phyloP scores from a whole-genome alignment of 2,888 invertebrate genomes.

The Macaria liturata region DNA sequence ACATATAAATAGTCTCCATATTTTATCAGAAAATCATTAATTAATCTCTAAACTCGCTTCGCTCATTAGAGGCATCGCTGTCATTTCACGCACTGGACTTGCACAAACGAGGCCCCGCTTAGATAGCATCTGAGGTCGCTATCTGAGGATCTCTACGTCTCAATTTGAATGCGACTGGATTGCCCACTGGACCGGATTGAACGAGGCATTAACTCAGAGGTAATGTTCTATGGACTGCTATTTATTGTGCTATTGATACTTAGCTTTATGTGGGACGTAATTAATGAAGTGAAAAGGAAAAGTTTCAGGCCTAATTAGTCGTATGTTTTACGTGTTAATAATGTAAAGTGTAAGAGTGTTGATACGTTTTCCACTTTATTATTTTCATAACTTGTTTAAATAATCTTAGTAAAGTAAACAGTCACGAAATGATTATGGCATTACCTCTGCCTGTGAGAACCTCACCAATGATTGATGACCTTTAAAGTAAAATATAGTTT shows the following conservation, averaged over 20 bases:
- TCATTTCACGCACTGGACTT: slow-evolving; percentile 10
- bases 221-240: neutral
- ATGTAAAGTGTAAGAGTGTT: too few relatives aligned
- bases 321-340: neutral
- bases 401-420: too few relatives aligned
- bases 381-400: too few relatives aligned
- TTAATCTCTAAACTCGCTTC: slow-evolving; percentile 12
- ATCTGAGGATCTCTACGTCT: slow-evolving; percentile 72
- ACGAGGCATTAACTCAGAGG: slow-evolving; percentile 13
- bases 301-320: neutral
- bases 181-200: slow-evolving; percentile 17
- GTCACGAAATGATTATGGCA: too few relatives aligned
- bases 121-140: slow-evolving; percentile 61
- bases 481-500: too few relatives aligned
- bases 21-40: slow-evolving; percentile 14
- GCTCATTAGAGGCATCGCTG: slow-evolving; percentile 20
- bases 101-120: slow-evolving; percentile 18
- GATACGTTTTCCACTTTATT: too few relatives aligned
- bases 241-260: slow-evolving; percentile 1
- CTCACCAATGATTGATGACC: too few relatives aligned
- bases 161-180: slow-evolving; percentile 66
- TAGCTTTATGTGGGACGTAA: neutral
- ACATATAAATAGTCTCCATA: too few relatives aligned
- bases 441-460: too few relatives aligned
- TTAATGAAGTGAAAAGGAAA: neutral